These are phyloP conservation scores for Lipophrys pholis DNA, from an alignment of 2,113 vertebrate genomes.

Conservation along the genomic window DNA sequence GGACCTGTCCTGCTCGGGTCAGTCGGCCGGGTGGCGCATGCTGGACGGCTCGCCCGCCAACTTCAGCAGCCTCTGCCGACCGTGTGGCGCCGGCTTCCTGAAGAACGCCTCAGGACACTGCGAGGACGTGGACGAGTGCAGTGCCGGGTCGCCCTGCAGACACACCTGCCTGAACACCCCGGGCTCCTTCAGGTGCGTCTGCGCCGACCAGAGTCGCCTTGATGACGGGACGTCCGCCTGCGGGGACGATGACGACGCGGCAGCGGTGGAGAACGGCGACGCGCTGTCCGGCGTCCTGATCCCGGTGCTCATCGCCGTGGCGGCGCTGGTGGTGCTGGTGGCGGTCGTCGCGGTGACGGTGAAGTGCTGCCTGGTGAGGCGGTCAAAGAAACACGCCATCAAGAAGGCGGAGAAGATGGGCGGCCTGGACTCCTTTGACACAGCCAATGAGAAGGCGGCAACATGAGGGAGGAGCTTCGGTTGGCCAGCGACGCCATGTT, in stretches of 20 bases:
- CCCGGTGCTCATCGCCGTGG: slow-evolving; percentile 61
- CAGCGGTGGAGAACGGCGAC: accelerated
- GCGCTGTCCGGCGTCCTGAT: slow-evolving; percentile 46
- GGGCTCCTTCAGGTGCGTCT: slow-evolving; percentile 70
- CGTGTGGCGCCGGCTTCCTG: slow-evolving; percentile 51
- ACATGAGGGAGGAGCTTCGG: slow-evolving; percentile 13
- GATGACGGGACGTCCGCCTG: slow-evolving; percentile 33
- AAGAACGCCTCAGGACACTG: slow-evolving; percentile 48
- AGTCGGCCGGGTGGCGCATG: slow-evolving; percentile 48
- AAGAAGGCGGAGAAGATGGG: slow-evolving; percentile 51
- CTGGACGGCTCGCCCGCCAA: slow-evolving; percentile 11
- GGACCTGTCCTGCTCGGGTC: slow-evolving; percentile 54
- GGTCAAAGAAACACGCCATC: slow-evolving; percentile 33
- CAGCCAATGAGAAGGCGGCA: slow-evolving; percentile 60
- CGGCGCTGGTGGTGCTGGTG: slow-evolving; percentile 63
- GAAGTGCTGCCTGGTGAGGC: slow-evolving; percentile 70
- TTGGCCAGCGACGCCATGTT: slow-evolving; percentile 7
- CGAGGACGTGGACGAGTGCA: slow-evolving; percentile 70
- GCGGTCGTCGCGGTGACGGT: slow-evolving; percentile 29
- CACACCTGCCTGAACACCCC: slow-evolving; percentile 58
- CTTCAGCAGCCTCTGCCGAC: slow-evolving; percentile 54
- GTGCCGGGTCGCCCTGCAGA: slow-evolving; percentile 29
- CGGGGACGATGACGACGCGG: accelerated
- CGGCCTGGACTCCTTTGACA: slow-evolving; percentile 42
- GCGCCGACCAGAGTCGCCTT: neutral